Conservation (phyloP, 2,888 invertebrate species). For the Volucella zonaria region DNA sequence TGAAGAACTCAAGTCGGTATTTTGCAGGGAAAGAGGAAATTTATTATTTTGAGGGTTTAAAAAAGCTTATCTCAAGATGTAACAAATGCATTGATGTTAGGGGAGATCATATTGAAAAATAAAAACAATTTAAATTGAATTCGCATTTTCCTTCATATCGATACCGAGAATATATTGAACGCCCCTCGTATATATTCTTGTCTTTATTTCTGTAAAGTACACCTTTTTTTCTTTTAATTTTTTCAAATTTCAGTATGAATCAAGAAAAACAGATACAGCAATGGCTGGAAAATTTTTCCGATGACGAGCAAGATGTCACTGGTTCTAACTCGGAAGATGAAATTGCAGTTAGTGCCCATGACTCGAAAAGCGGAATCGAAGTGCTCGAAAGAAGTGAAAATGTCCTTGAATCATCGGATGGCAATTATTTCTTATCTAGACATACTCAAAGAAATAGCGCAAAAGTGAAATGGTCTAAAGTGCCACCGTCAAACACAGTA, state of each 20-base stretch:
- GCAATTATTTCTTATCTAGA: conserved; percentile 18
- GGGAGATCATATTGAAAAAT: too few relatives aligned
- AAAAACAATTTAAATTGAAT: too few relatives aligned
- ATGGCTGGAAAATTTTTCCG: background rate
- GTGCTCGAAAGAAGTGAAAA: too few relatives aligned
- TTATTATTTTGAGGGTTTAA: too few relatives aligned
- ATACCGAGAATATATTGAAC: too few relatives aligned
- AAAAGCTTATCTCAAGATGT: too few relatives aligned
- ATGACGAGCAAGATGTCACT: conserved; percentile 30
- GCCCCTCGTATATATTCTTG: conserved; percentile 13
- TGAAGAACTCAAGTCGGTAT: too few relatives aligned
- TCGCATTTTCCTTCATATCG: too few relatives aligned
- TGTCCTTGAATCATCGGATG: conserved; percentile 28
- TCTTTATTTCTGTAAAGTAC: background rate
- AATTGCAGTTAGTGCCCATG: background rate
- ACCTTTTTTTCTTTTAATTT: background rate
- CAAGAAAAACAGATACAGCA: conserved; percentile 4
- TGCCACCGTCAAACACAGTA: background rate
- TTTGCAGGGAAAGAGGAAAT: too few relatives aligned
- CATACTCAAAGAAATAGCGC: background rate
- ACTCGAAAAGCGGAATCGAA: too few relatives aligned
- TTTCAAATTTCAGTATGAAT: conserved; percentile 1
- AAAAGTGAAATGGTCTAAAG: too few relatives aligned
- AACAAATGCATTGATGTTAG: too few relatives aligned
- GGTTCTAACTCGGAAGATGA: conserved; percentile 36